Evolutionary conservation across 2,888 invertebrate genomes (phyloP).

Genomic region (Drosophila longiperda): DNA sequence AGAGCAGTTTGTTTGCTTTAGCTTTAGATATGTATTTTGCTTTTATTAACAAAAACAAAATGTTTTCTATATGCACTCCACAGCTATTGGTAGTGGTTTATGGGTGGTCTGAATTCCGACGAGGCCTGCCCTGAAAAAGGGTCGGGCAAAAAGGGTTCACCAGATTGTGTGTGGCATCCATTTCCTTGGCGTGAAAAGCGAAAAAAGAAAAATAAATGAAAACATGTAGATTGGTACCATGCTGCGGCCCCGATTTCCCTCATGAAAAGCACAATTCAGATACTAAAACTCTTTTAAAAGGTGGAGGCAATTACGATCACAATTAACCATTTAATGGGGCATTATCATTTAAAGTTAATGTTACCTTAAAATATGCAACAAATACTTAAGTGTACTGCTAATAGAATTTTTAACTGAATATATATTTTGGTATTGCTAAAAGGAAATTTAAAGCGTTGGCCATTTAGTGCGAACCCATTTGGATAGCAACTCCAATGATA

Average conservation of each 20-base stretch:
- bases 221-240: constrained; percentile 39
- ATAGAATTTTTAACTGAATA: neutral
- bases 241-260: constrained; percentile 31
- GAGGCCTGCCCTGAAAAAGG: constrained; percentile 34
- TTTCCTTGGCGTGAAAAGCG: constrained; percentile 41
- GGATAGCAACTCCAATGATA: constrained; percentile 48
- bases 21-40: constrained; percentile 38
- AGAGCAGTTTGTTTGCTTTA: constrained; percentile 58
- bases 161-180: constrained; percentile 24
- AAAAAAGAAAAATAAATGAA: constrained; percentile 5
- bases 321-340: constrained; percentile 50
- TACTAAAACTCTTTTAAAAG: constrained; percentile 15
- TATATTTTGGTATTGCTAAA: neutral
- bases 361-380: constrained; percentile 9
- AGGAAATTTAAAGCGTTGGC: neutral
- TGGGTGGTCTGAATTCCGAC: constrained; percentile 42
- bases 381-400: neutral
- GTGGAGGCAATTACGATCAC: constrained; percentile 31
- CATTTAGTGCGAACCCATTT: constrained; percentile 8
- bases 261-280: constrained; percentile 38
- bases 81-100: constrained; percentile 42
- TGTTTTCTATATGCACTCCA: constrained; percentile 68
- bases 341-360: constrained; percentile 20
- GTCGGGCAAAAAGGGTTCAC: constrained; percentile 20
- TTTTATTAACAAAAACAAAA: constrained; percentile 75